A percentile compares a stretch with the other conserved stretches of the same genome.
phyloP scores from a whole-genome alignment of 92 coral and sea anemone species.

The Anthopleura xanthogrammica region DNA sequence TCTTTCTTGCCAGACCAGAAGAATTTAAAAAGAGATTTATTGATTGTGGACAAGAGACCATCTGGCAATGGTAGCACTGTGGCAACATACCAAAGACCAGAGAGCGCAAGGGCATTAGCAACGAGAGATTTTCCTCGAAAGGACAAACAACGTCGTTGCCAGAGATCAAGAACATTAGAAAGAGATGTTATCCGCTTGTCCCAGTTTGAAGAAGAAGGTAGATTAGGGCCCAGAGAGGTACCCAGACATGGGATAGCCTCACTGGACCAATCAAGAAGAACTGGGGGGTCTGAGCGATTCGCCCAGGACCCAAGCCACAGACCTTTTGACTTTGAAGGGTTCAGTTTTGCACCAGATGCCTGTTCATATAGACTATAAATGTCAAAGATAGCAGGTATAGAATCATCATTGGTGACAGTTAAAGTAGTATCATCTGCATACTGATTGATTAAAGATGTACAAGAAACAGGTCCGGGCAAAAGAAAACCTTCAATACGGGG shows the following conservation, averaged over 20 bases:
- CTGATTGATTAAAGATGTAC: slow-evolving; percentile 13
- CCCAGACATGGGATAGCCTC: slow-evolving; percentile 27
- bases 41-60: neutral
- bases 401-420: slow-evolving; percentile 24
- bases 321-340: slow-evolving; percentile 45
- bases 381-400: slow-evolving; percentile 33
- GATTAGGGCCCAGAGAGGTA: slow-evolving; percentile 13
- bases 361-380: slow-evolving; percentile 39
- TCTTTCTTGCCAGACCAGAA: slow-evolving; percentile 21
- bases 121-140: slow-evolving; percentile 30
- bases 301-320: slow-evolving; percentile 52
- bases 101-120: slow-evolving; percentile 27
- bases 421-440: slow-evolving; percentile 64
- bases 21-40: neutral
- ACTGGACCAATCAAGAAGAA: slow-evolving; percentile 38
- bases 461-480: slow-evolving; percentile 7
- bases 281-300: slow-evolving; percentile 34
- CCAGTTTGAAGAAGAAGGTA: slow-evolving; percentile 29
- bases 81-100: slow-evolving; percentile 39
- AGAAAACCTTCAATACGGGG: slow-evolving; percentile 28
- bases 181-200: slow-evolving; percentile 17
- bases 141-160: slow-evolving; percentile 24
- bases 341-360: slow-evolving; percentile 55
- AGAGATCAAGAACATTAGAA: slow-evolving; percentile 3
- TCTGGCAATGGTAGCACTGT: slow-evolving; percentile 15